Evolutionary conservation across 2,888 invertebrate genomes (phyloP).

Genomic region (Spisula solida): DNA sequence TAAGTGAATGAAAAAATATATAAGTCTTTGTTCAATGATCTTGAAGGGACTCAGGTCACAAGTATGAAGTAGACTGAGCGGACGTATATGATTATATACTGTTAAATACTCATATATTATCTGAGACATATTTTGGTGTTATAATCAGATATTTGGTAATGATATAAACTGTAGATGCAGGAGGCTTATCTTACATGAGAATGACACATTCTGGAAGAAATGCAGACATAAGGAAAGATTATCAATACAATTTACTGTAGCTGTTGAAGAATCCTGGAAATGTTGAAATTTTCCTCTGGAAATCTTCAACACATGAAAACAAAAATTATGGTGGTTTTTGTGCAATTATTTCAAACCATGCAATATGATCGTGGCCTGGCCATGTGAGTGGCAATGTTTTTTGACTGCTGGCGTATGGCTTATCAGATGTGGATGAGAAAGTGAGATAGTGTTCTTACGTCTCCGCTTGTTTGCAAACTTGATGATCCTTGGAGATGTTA

Average conservation of each 20-base stretch:
- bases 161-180: not conserved
- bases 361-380: no score
- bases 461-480: not conserved
- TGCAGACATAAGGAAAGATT: not conserved
- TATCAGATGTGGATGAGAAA: not conserved
- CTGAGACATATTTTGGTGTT: no score
- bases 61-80: not conserved
- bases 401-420: not conserved
- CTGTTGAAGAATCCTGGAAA: not conserved
- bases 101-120: no score
- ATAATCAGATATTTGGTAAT: not conserved
- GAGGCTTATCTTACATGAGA: not conserved
- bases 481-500: conserved; percentile 1
- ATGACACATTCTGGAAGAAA: not conserved
- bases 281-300: conserved; percentile 19
- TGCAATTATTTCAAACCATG: not conserved
- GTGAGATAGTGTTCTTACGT: not conserved
- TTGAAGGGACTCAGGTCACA: no score
- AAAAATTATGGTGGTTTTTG: not conserved
- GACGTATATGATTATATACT: no score
- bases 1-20: no score
- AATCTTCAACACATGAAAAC: not conserved
- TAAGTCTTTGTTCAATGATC: no score
- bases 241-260: not conserved
- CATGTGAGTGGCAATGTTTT: not conserved